Evolutionary conservation across 2,888 invertebrate species (phyloP).

Genomic region (Cataglyphis albicans): DNA sequence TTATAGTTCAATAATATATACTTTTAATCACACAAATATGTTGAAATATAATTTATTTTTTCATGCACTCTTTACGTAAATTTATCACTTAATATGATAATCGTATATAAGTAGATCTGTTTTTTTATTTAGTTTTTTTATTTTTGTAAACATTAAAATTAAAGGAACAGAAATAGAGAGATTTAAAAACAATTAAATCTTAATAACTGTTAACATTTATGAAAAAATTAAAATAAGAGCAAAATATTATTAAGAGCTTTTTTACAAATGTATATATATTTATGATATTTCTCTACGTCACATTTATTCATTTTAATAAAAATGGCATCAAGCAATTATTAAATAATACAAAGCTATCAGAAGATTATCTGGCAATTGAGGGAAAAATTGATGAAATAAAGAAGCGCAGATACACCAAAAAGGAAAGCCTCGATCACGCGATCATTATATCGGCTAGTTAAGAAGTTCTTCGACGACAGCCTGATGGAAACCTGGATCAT

Average conservation of each 20-base stretch:
- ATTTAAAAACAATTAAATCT: background rate
- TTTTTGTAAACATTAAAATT: background rate
- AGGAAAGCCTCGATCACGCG: background rate
- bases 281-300: background rate
- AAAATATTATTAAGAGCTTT: background rate
- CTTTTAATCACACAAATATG: background rate
- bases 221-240: background rate
- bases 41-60: background rate
- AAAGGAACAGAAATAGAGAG: background rate
- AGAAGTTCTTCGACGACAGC: conserved; percentile 70
- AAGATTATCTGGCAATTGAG: background rate
- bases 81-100: background rate
- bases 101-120: background rate
- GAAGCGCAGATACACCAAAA: background rate
- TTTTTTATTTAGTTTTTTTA: background rate
- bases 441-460: conserved; percentile 68
- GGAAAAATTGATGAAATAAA: conserved; percentile 13
- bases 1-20: background rate
- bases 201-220: background rate
- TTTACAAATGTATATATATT: background rate
- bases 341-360: background rate
- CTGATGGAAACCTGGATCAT: conserved; percentile 71
- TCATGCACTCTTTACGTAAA: background rate
- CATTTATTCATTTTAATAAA: background rate
- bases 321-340: background rate